Evolutionary conservation across 2,113 vertebrate species (phyloP), one percentile per base, ranked within the genome.

Genomic region (Poeciliopsis retropinna): DNA sequence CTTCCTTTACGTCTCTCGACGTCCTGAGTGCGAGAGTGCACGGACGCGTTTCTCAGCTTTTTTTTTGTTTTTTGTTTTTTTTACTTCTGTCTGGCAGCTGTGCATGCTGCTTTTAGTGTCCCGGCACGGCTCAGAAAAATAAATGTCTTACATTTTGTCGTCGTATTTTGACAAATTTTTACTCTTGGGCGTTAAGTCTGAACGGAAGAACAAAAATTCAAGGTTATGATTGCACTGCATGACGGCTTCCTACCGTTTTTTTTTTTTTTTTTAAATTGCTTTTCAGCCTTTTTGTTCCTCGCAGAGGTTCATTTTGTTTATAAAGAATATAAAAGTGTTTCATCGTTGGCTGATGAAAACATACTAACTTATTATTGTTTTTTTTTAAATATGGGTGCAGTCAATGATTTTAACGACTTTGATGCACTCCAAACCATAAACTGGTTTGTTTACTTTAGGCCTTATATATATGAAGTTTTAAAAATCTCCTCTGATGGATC

Each of bases 21-120:
- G 44, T 1, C 44, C 44, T 47, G 44, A 41, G 30, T 70, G 27
- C 70, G 65, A 41, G 63, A 79, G 57, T 41, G 76, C 79, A 72
- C 1, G 0, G 14, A 41, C 69, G 29, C 1, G 1, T 61, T 30
- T 63, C 60, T 44, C 25, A 28, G 25, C 17, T 68, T 69, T 68
- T 69, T 4, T 31, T 31, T 30, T 30, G n/a, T n/a, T n/a, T n/a
- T n/a, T n/a, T 30, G 29, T 3, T 30, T 30, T 30, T 34, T 19
- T 68, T 0, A 63, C 51, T 25, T 2, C 51, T n/a, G 25, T 10
- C 8, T n/a, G 10, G 22, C 51, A 11, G 10, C 51, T 57, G 51
- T 57, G 25, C 17, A 6, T n/a, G 7, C 22, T 2, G 22, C 51
- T 57, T 57, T 57, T n/a, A 22, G 22, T 11, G 4, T 54, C 51